Conservation (phyloP, 2,113 vertebrate species). For the Oostethus manadensis region DNA sequence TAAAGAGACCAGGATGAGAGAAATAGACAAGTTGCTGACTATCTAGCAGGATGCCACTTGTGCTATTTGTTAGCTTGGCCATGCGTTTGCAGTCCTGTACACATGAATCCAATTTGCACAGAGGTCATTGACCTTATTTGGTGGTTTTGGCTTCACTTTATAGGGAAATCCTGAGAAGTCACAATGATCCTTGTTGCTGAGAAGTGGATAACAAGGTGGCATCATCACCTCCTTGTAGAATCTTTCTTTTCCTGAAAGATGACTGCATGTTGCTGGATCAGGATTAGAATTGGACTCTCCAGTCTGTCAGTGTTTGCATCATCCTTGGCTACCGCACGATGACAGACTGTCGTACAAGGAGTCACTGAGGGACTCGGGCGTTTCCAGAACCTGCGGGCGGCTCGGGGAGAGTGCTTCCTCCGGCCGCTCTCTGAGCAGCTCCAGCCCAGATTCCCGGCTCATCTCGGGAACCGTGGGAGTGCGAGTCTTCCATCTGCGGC, state of each 20-base stretch:
- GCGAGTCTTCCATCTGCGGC: slow-evolving; percentile 73
- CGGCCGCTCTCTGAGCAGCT: slow-evolving; percentile 75
- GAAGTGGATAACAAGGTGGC: neutral
- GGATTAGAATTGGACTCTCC: neutral
- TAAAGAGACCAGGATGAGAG: slow-evolving; percentile 18
- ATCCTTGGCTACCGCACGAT: slow-evolving; percentile 93
- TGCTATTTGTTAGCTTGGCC: slow-evolving; percentile 46
- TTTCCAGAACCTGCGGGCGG: slow-evolving; percentile 80
- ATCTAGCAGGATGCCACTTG: slow-evolving; percentile 30
- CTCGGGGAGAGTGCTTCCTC: slow-evolving; percentile 78
- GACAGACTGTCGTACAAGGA: slow-evolving; percentile 93
- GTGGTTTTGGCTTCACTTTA: slow-evolving; percentile 57
- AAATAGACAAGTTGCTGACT: slow-evolving; percentile 13
- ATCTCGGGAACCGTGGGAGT: slow-evolving; percentile 81
- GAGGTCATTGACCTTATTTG: neutral
- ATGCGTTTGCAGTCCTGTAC: slow-evolving; percentile 32
- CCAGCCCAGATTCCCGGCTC: slow-evolving; percentile 80
- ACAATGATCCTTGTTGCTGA: slow-evolving; percentile 48
- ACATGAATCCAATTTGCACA: slow-evolving; percentile 24
- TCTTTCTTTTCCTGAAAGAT: neutral
- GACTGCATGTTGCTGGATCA: neutral
- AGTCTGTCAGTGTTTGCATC: slow-evolving; percentile 26
- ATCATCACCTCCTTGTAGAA: too few relatives aligned
- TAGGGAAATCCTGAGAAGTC: slow-evolving; percentile 60
- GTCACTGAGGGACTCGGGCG: slow-evolving; percentile 90